These are phyloP conservation scores for Lamellibrachia satsuma DNA, from an alignment of 2,888 invertebrate genomes.

Conservation along the genomic window DNA sequence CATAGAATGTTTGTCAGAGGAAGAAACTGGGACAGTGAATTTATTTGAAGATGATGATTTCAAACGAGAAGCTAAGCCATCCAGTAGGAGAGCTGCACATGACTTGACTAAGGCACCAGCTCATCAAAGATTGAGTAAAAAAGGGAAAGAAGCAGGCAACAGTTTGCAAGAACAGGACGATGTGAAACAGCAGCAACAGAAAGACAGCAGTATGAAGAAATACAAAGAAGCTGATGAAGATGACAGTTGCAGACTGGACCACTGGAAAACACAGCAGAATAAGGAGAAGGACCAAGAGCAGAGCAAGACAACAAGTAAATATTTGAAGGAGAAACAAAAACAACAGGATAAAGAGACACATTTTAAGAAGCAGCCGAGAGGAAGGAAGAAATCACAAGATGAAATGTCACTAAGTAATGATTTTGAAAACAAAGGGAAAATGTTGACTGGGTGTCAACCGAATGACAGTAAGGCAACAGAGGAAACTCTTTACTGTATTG, in stretches of 20 bases:
- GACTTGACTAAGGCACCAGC: not conserved
- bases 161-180: not conserved
- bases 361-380: not conserved
- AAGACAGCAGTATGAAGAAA: not conserved
- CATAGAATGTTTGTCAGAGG: not conserved
- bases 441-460: not conserved
- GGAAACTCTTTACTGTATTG: not conserved
- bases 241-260: not conserved
- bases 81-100: not conserved
- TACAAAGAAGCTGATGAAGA: not conserved
- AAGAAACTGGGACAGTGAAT: not conserved
- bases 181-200: not conserved
- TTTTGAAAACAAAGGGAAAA: not conserved
- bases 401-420: not conserved
- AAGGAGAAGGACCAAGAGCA: not conserved
- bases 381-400: not conserved
- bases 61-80: not conserved
- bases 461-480: not conserved
- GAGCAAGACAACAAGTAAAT: not conserved
- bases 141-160: not conserved
- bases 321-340: slow-evolving; percentile 2
- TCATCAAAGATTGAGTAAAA: not conserved
- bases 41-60: not conserved
- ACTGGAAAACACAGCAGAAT: not conserved
- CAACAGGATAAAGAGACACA: not conserved